These are phyloP conservation scores for Lasioglossum vierecki DNA, from an alignment of 2,888 invertebrate genomes.

Conservation along the genomic window DNA sequence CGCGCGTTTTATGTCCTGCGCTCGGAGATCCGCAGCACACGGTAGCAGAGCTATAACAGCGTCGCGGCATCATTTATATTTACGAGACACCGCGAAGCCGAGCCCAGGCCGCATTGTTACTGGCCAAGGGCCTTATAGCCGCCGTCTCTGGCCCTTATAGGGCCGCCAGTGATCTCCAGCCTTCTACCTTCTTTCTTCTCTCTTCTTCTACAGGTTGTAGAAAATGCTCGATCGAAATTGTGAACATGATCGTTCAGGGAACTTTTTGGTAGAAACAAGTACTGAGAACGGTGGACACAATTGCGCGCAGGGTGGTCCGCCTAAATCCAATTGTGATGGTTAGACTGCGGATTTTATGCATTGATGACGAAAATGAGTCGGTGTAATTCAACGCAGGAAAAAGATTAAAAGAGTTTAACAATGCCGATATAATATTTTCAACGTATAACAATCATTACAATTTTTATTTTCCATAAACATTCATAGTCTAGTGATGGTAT, in stretches of 20 bases:
- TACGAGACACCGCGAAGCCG: constrained; percentile 81
- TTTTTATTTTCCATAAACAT: no score
- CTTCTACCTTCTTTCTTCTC: constrained; percentile 23
- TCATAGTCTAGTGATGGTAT: background rate
- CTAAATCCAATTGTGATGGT: background rate
- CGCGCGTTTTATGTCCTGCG: constrained; percentile 70
- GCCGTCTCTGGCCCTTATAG: constrained; percentile 78
- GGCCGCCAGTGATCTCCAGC: constrained; percentile 70
- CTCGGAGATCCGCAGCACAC: constrained; percentile 69
- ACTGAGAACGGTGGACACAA: background rate
- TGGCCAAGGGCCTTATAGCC: constrained; percentile 76
- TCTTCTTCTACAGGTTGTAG: constrained; percentile 8
- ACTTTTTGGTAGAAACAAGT: background rate
- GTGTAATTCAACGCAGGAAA: no score
- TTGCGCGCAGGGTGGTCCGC: background rate
- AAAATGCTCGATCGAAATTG: constrained; percentile 8
- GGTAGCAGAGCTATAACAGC: constrained; percentile 81
- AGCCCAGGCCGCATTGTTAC: constrained; percentile 78
- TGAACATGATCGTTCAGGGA: background rate
- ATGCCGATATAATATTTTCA: no score
- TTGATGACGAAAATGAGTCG: no score
- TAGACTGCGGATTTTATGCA: no score
- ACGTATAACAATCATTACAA: no score
- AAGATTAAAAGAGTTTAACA: no score
- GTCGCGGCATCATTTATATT: constrained; percentile 83